Conservation (phyloP, 2,797 vertebrate genomes). For the Poeciliopsis paucimaculata region DNA sequence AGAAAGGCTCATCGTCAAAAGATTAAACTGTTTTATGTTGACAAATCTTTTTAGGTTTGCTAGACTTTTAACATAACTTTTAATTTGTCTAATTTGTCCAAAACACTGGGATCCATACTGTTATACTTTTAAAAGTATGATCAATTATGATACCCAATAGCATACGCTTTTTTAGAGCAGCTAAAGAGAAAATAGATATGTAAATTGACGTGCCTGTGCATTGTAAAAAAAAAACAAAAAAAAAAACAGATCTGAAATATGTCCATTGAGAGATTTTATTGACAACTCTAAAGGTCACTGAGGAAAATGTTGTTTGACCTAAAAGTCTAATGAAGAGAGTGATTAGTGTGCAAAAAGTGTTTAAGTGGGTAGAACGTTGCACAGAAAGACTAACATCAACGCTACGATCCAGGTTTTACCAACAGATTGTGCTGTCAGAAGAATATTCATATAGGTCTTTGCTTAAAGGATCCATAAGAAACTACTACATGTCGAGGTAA, state of each 20-base stretch:
- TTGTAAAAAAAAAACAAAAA: too few relatives aligned
- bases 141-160: background rate
- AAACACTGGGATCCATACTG: background rate
- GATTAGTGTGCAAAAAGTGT: background rate
- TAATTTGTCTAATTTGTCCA: background rate
- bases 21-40: background rate
- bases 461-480: background rate
- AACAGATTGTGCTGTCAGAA: background rate
- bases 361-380: background rate
- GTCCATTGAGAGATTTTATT: background rate
- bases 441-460: background rate
- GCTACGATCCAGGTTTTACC: background rate
- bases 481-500: conserved; percentile 2
- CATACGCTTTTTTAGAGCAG: background rate
- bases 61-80: background rate
- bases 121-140: background rate
- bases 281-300: background rate
- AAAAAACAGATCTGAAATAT: background rate
- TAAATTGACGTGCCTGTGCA: background rate
- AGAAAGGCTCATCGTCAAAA: background rate
- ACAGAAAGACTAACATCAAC: background rate
- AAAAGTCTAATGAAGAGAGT: background rate
- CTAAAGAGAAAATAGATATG: background rate
- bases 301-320: background rate
- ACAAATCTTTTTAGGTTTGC: background rate